Evolutionary conservation across 2,888 invertebrate species (phyloP).

Genomic region (Morpho achilles): DNA sequence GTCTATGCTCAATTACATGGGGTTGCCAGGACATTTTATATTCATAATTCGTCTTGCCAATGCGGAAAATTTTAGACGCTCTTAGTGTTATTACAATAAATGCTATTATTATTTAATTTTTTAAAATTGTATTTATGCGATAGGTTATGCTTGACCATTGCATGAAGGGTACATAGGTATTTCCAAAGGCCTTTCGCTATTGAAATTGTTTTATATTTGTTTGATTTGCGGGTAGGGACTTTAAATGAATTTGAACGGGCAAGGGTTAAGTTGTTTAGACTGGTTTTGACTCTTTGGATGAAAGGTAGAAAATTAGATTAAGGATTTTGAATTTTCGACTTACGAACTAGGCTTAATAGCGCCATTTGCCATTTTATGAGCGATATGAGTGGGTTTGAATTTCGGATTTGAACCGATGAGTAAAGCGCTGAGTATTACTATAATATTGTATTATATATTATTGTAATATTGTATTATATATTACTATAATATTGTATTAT

Average conservation of each 20-base stretch:
- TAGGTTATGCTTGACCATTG: slow-evolving; percentile 26
- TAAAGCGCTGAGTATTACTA: too few relatives aligned
- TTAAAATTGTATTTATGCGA: slow-evolving; percentile 7
- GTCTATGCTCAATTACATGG: slow-evolving; percentile 46
- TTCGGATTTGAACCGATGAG: too few relatives aligned
- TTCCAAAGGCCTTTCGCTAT: slow-evolving; percentile 19
- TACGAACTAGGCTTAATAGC: too few relatives aligned
- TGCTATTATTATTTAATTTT: slow-evolving; percentile 14
- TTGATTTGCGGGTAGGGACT: slow-evolving; percentile 17
- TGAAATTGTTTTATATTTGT: slow-evolving; percentile 26
- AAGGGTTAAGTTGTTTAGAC: slow-evolving; percentile 18
- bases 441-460: too few relatives aligned
- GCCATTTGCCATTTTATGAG: too few relatives aligned
- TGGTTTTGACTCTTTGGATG: slow-evolving; percentile 10
- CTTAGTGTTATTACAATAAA: slow-evolving; percentile 21
- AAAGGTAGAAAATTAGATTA: slow-evolving; percentile 12
- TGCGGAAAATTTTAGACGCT: slow-evolving; percentile 15
- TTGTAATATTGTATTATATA: too few relatives aligned
- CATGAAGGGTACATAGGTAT: slow-evolving; percentile 11
- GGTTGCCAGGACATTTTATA: slow-evolving; percentile 39
- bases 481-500: too few relatives aligned
- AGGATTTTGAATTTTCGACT: neutral
- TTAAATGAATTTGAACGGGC: slow-evolving; percentile 21
- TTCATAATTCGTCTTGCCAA: slow-evolving; percentile 23
- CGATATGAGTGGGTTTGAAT: too few relatives aligned